Conservation (phyloP, 2,797 vertebrate genomes). For the Scyliorhinus canicula region DNA sequence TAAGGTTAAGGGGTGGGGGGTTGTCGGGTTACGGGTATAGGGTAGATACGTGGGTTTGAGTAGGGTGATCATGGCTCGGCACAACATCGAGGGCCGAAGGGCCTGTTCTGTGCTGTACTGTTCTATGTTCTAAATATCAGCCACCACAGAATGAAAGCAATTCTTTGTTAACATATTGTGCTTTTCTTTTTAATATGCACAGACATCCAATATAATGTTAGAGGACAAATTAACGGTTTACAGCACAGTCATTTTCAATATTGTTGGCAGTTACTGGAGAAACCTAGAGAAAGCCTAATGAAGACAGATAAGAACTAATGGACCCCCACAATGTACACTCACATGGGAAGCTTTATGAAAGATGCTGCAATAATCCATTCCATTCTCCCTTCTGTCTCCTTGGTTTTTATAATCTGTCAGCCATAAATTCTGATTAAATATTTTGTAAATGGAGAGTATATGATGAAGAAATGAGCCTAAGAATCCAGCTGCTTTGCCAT, state of each 20-base stretch:
- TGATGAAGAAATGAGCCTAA: not conserved
- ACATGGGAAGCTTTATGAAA: not conserved
- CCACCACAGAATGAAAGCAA: not conserved
- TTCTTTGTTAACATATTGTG: not conserved
- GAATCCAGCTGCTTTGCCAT: not conserved
- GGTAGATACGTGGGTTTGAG: too few species aligned
- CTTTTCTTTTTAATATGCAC: not conserved
- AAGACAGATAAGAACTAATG: not conserved
- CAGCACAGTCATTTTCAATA: not conserved
- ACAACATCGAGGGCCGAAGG: too few species aligned
- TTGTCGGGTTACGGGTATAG: too few species aligned
- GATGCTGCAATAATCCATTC: not conserved
- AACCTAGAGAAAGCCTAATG: not conserved
- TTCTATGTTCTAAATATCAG: too few species aligned
- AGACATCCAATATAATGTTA: not conserved
- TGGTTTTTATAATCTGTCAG: not conserved
- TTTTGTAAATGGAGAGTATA: not conserved
- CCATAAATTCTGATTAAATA: not conserved
- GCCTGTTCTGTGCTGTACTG: too few species aligned
- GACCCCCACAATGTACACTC: not conserved
- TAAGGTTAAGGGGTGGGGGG: too few species aligned
- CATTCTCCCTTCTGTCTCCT: not conserved
- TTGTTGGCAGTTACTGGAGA: not conserved
- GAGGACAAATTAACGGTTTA: not conserved
- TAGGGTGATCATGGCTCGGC: too few species aligned